Evolutionary conservation across 2,797 vertebrate genomes (phyloP), one percentile per base, ranked within the genome.

Genomic region (Rhynchotus rufescens): DNA sequence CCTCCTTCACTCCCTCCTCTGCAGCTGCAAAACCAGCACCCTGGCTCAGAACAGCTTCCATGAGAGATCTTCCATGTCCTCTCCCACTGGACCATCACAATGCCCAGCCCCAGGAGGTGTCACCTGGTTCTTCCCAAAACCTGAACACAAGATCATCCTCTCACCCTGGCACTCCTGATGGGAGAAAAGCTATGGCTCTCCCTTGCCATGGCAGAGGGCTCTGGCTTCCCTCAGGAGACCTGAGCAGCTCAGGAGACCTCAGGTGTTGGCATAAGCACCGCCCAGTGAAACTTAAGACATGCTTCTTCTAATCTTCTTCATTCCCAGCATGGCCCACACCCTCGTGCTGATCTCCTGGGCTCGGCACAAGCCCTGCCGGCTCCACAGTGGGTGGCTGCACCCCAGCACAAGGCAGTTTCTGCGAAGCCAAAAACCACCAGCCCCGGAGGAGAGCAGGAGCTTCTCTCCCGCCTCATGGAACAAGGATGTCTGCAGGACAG

Each of bases 131-230:
- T n/a, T 11, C 11, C 19, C 10, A 47, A 32, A 32, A 45, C n/a
- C n/a, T 52, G 30, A 19, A 19, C n/a, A 36, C 34, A 61, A 5
- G 25, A 22, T 32, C 19, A 3, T 74, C 45, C 16, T 17, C 7
- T 71, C 0, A 0, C 14, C 22, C 28, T 3, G 4, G 16, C 9
- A 14, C 1, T 5, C 23, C 45, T 1, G 9, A 13, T 40, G 34
- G 45, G 21, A 82, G 40, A 36, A 78, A 56, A 78, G 42, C 52
- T 10, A 30, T n/a, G 30, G 28, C 26, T 16, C 42, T 26, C 25
- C 25, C 19, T 62, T 68, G 56, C 30, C 2, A 0, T 51, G 30
- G 54, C 69, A 68, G 52, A 56, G 30, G 54, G 30, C 30, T 20
- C 30, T 56, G 28, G 30, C 30, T 56, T 56, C 62, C 47, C 30